Percentiles rank a stretch among this genome's conserved stretches.
Evolutionary conservation across 2,113 vertebrate species (phyloP).

Genomic region (Fregetta grallaria): DNA sequence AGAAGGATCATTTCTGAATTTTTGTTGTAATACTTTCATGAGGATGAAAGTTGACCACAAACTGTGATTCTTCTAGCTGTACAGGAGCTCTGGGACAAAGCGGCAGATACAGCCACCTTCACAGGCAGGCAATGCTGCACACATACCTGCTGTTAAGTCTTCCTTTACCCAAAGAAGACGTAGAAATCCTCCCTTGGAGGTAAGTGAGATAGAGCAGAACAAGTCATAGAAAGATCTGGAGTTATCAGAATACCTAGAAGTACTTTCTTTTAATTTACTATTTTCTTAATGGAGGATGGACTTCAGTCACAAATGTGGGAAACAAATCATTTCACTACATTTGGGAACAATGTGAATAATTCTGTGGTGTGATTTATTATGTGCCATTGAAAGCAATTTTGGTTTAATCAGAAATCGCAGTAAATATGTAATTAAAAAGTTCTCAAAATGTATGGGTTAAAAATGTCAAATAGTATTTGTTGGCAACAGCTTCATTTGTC

Average conservation of each 20-base stretch:
- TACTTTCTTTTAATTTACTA: not conserved
- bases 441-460: slow-evolving; percentile 11
- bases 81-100: not conserved
- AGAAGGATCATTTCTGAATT: not conserved
- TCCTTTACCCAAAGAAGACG: not conserved
- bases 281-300: not conserved
- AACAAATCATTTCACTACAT: not conserved
- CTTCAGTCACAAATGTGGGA: not conserved
- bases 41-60: not conserved
- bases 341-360: not conserved
- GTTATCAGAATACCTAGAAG: not conserved
- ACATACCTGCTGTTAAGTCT: not conserved
- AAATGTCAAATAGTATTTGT: not conserved
- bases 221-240: not conserved
- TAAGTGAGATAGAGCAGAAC: not conserved
- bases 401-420: not conserved
- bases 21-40: not conserved
- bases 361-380: not conserved
- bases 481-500: slow-evolving; percentile 29
- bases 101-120: not conserved
- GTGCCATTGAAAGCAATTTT: not conserved
- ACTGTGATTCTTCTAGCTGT: not conserved
- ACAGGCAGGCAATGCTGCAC: not conserved
- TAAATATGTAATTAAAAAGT: slow-evolving; percentile 23
- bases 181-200: not conserved